Conservation (phyloP, 1,140 invertebrate species). For the Meteorus sp. region DNA sequence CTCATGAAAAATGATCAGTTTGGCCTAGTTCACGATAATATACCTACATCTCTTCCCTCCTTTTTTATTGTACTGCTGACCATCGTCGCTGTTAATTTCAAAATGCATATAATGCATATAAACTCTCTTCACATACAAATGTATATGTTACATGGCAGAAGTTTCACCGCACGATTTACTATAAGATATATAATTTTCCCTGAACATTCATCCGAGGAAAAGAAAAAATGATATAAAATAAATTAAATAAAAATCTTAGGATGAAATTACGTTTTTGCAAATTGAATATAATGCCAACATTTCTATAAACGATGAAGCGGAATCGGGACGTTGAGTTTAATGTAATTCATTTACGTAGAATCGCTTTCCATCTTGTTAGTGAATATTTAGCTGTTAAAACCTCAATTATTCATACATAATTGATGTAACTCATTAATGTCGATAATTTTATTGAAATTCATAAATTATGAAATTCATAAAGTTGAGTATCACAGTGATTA, state of each 20-base stretch:
- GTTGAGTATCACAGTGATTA: too few species aligned
- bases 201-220: background rate
- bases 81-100: slow-evolving; percentile 10
- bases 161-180: slow-evolving; percentile 4
- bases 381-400: too few species aligned
- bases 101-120: slow-evolving; percentile 11
- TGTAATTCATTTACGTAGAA: too few species aligned
- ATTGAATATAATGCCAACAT: too few species aligned
- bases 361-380: too few species aligned
- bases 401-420: too few species aligned
- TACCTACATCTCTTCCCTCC: background rate
- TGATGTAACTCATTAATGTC: too few species aligned
- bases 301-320: too few species aligned
- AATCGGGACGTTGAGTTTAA: too few species aligned
- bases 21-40: slow-evolving; percentile 4
- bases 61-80: background rate
- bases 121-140: slow-evolving; percentile 14
- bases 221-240: background rate
- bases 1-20: slow-evolving; percentile 4
- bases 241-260: background rate
- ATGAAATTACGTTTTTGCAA: background rate
- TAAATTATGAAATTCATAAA: too few species aligned
- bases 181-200: slow-evolving; percentile 5
- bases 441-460: too few species aligned
- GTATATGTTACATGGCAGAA: background rate